A percentile compares a stretch with the other conserved stretches of the same genome.
Evolutionary conservation across 2,797 vertebrate species (phyloP).

Genomic region (Coluber constrictor): DNA sequence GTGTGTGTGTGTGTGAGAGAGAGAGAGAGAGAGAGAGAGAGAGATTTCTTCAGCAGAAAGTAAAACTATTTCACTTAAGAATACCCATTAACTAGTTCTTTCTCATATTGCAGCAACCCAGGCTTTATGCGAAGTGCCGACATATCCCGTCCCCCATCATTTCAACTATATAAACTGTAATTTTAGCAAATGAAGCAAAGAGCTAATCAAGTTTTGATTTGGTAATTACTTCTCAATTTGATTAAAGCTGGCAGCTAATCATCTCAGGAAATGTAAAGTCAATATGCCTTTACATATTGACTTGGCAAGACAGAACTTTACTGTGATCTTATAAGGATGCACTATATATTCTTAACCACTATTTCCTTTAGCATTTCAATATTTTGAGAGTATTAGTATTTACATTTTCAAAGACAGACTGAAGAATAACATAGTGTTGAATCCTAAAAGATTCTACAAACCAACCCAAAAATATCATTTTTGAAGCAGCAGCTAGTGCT

Average conservation of each 20-base stretch:
- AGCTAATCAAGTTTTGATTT: conserved; percentile 84
- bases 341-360: conserved; percentile 52
- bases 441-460: not conserved
- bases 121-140: conserved; percentile 43
- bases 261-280: conserved; percentile 76
- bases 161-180: conserved; percentile 80
- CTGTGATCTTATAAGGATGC: conserved; percentile 56
- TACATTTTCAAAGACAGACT: conserved; percentile 34
- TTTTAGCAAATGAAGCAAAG: conserved; percentile 81
- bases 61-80: not conserved
- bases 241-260: conserved; percentile 82
- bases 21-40: not conserved
- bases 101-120: conserved; percentile 14
- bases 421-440: conserved; percentile 47
- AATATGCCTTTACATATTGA: conserved; percentile 68
- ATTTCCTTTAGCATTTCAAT: conserved; percentile 55
- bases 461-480: conserved; percentile 22
- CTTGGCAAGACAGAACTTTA: conserved; percentile 65
- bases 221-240: conserved; percentile 83
- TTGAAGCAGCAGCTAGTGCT: conserved; percentile 27
- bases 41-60: not conserved
- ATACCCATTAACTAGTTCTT: conserved; percentile 2
- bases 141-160: conserved; percentile 76
- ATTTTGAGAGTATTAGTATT: conserved; percentile 52
- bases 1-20: not conserved